These are phyloP conservation scores for Apotomis turbidana DNA, from an alignment of 2,888 invertebrate genomes.

Conservation along the genomic window DNA sequence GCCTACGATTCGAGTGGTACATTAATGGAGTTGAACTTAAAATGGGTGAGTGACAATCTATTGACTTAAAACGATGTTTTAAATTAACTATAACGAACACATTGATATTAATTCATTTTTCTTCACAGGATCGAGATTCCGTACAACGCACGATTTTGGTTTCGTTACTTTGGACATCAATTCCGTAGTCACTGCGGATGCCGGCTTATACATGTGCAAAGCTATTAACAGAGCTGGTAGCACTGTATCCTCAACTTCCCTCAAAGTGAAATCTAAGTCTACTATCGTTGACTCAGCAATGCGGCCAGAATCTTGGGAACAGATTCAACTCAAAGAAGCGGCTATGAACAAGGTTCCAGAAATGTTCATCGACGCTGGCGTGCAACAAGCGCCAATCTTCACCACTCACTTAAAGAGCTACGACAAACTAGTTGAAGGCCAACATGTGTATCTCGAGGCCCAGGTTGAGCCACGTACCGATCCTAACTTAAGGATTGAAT, in stretches of 20 bases:
- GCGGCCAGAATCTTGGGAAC: constrained; percentile 96
- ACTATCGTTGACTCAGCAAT: constrained; percentile 92
- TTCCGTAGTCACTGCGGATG: constrained; percentile 94
- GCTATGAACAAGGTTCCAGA: constrained; percentile 95
- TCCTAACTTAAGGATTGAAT: constrained; percentile 93
- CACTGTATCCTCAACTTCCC: constrained; percentile 95
- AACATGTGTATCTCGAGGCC: constrained; percentile 93
- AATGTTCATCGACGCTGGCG: constrained; percentile 93
- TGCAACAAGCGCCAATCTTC: constrained; percentile 97
- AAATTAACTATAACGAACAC: not conserved
- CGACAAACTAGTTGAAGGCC: constrained; percentile 93
- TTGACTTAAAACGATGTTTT: too few relatives aligned
- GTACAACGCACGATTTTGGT: constrained; percentile 96
- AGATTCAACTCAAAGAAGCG: constrained; percentile 95
- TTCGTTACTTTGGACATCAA: constrained; percentile 96
- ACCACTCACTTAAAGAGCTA: constrained; percentile 94
- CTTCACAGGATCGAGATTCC: constrained; percentile 90
- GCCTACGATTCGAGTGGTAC: constrained; percentile 97
- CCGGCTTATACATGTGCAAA: constrained; percentile 96
- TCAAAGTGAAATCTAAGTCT: constrained; percentile 93
- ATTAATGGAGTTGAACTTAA: constrained; percentile 96
- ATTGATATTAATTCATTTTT: constrained; percentile 16
- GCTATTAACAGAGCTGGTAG: constrained; percentile 97
- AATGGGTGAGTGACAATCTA: constrained; percentile 85
- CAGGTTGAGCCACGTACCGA: constrained; percentile 96